Base-by-base conservation (phyloP, 1,140 invertebrate genomes). In the Chelonus insularis region DNA sequence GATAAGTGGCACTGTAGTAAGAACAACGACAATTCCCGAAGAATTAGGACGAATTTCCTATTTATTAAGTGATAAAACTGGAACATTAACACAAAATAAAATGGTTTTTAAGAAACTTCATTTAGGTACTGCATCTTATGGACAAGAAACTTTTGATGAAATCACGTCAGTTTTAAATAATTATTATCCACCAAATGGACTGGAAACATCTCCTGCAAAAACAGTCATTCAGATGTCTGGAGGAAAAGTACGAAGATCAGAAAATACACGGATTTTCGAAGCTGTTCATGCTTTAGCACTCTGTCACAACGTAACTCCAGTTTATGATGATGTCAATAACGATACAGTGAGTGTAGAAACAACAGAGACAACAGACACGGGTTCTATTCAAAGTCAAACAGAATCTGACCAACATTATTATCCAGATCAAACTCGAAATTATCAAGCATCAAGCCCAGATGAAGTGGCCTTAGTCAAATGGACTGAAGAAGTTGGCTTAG, bases 221-320 rank as follows among this genome's bases (percentile, higher is more conserved):
- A 68, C 43, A 65, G 4, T 56, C 66, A 1, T 9, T 1, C 32
- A 9, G 9, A 18, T 34, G 18, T 14, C 21, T 25, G 74, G 77
- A 1, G 81, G 81, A 60, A 76, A 87, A 67, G 84, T 88, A 59
- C 79, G 86, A 61, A 77, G 87, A 59, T 88, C 87, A 0, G 90
- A 92, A 67, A 87, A 89, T 41, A 92, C 89, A 37, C 84, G 94
- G 37, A 89, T 97, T 39, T 90, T 88, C 84, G 92, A 98, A 70
- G 94, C 95, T 0, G 94, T 99, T 4, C 89, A 94, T 68, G 96
- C 97, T 0, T 80, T 99, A 9, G 96, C 97, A 0, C 80, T 99
- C 4, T 99, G 98, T 81, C 97, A 99, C 77, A 99, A 99, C 82
- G 98, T 99, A 0, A 99, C 98, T 0, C 98, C 98, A 0, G 95